Evolutionary conservation across 2,113 vertebrate genomes (phyloP).

Genomic region (Antechinus flavipes): DNA sequence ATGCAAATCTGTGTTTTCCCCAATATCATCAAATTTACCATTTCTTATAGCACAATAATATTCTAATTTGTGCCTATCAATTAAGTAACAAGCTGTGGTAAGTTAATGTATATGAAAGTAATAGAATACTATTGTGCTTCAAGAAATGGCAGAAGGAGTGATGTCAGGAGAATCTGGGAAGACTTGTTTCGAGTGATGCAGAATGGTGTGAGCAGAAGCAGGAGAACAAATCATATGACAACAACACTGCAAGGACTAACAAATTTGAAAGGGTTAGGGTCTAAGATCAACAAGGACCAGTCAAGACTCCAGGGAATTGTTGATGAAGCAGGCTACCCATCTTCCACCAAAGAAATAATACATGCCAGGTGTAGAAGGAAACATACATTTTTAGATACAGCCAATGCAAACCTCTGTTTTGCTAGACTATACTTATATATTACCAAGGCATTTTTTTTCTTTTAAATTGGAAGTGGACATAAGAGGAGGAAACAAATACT

Average conservation of each 20-base stretch:
- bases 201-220: background rate
- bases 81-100: background rate
- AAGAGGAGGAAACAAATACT: background rate
- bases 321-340: background rate
- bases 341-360: background rate
- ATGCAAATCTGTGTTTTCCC: too few species aligned
- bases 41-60: too few species aligned
- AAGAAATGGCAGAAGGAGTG: background rate
- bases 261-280: background rate
- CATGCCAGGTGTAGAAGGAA: background rate
- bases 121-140: background rate
- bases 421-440: background rate
- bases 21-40: too few species aligned
- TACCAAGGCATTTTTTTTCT: background rate
- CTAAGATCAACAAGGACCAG: background rate
- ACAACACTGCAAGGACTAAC: background rate
- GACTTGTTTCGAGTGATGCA: background rate
- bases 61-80: background rate
- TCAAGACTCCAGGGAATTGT: background rate
- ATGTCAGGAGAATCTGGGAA: background rate
- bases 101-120: background rate
- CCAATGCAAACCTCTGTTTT: background rate
- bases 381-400: background rate
- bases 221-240: background rate
- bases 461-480: background rate